Percentiles rank a stretch among this genome's conserved stretches.
Evolutionary conservation across 2,888 invertebrate genomes (phyloP).

Genomic region (Ephialtes manifestator): DNA sequence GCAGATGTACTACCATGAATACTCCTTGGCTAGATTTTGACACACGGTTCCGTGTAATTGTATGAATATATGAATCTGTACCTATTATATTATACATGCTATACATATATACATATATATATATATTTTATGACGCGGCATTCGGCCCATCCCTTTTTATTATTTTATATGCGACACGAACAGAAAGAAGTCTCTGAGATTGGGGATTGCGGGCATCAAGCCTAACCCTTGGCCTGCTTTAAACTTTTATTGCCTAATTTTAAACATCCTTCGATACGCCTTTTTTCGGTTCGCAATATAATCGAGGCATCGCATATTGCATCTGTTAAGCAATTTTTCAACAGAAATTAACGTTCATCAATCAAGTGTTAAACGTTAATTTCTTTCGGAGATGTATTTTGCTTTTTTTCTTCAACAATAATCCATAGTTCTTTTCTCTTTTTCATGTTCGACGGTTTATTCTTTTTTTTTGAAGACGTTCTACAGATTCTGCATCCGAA

Average conservation of each 20-base stretch:
- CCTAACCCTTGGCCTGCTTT: neutral
- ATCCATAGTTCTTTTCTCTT: too few relatives aligned
- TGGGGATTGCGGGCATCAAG: neutral
- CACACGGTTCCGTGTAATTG: slow-evolving; percentile 62
- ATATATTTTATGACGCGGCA: slow-evolving; percentile 62
- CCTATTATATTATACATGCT: slow-evolving; percentile 65
- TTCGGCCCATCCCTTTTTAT: slow-evolving; percentile 23
- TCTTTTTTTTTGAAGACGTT: too few relatives aligned
- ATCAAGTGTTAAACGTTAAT: too few relatives aligned
- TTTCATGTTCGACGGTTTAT: too few relatives aligned
- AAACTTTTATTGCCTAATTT: slow-evolving; percentile 4
- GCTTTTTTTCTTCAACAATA: too few relatives aligned
- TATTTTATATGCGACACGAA: slow-evolving; percentile 21
- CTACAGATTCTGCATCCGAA: too few relatives aligned
- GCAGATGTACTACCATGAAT: slow-evolving; percentile 67
- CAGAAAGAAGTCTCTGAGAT: neutral
- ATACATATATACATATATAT: slow-evolving; percentile 66
- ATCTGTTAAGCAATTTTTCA: neutral
- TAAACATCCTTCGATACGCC: slow-evolving; percentile 10
- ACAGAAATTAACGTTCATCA: too few relatives aligned
- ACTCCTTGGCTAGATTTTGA: slow-evolving; percentile 67
- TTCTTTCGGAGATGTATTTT: too few relatives aligned
- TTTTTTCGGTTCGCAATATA: neutral
- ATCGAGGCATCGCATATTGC: neutral
- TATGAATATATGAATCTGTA: slow-evolving; percentile 71